Percentiles rank a stretch among this genome's conserved stretches.
phyloP scores from a whole-genome alignment of 2,797 vertebrate species.

The Tapirus indicus region DNA sequence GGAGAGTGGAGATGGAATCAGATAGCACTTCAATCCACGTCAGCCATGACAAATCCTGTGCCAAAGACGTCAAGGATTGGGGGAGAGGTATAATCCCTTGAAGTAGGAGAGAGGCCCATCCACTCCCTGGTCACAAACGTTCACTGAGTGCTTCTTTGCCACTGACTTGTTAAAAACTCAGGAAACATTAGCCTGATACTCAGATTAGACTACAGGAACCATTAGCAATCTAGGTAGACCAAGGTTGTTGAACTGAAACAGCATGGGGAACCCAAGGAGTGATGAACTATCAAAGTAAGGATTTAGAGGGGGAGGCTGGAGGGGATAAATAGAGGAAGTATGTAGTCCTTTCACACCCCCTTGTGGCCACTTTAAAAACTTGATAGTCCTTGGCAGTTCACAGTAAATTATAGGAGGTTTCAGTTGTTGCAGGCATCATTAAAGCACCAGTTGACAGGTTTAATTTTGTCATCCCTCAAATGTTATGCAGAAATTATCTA shows the following conservation, averaged over 20 bases:
- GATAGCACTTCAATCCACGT: not conserved
- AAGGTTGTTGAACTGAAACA: not conserved
- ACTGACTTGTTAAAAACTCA: not conserved
- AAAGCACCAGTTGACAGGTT: not conserved
- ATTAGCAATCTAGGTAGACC: not conserved
- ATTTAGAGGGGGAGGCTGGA: not conserved
- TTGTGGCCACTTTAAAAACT: constrained; percentile 54
- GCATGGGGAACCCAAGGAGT: not conserved
- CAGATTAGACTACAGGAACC: not conserved
- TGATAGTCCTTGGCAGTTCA: not conserved
- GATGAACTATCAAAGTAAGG: not conserved
- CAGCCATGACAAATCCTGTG: not conserved
- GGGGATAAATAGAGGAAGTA: not conserved
- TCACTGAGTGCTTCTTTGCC: not conserved
- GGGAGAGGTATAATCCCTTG: not conserved
- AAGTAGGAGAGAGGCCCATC: not conserved
- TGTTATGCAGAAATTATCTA: not conserved
- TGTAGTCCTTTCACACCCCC: constrained; percentile 37
- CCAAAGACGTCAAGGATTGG: not conserved
- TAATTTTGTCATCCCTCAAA: not conserved
- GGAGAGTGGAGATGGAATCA: not conserved
- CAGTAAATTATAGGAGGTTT: not conserved
- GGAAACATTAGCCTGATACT: not conserved
- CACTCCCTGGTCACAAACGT: not conserved
- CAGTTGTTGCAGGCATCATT: not conserved